Conservation (phyloP, 2,113 vertebrate species). For the Chloropsis hardwickii region DNA sequence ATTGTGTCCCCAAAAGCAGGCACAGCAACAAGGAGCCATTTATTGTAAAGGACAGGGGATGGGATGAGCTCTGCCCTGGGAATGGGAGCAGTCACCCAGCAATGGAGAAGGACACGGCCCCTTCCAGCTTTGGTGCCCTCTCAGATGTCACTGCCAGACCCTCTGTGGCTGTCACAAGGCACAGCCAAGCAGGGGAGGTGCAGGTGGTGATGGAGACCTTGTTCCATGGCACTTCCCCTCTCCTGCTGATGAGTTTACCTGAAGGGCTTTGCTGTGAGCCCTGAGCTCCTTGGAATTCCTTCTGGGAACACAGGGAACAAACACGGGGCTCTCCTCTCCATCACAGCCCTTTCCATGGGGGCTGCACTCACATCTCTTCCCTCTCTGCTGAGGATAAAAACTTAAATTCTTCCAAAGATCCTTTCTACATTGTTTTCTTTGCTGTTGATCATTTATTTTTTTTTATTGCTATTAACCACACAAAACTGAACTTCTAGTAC, state of each 20-base stretch:
- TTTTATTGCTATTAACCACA: not conserved
- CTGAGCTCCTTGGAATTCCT: not conserved
- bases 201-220: not conserved
- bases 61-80: not conserved
- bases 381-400: not conserved
- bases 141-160: not conserved
- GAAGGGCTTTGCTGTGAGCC: not conserved
- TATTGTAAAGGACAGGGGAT: not conserved
- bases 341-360: not conserved
- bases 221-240: not conserved
- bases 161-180: not conserved
- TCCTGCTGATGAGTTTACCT: not conserved
- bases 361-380: not conserved
- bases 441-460: not conserved
- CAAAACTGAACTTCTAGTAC: not conserved
- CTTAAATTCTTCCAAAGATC: not conserved
- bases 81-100: not conserved
- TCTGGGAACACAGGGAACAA: not conserved
- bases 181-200: not conserved
- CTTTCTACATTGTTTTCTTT: not conserved
- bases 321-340: not conserved
- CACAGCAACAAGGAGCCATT: not conserved
- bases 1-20: not conserved
- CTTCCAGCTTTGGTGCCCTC: not conserved
- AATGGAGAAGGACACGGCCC: accelerated